A percentile compares a stretch with the other conserved stretches of the same genome.
Evolutionary conservation across 2,113 vertebrate species (phyloP).

Genomic region (Shinisaurus crocodilurus): DNA sequence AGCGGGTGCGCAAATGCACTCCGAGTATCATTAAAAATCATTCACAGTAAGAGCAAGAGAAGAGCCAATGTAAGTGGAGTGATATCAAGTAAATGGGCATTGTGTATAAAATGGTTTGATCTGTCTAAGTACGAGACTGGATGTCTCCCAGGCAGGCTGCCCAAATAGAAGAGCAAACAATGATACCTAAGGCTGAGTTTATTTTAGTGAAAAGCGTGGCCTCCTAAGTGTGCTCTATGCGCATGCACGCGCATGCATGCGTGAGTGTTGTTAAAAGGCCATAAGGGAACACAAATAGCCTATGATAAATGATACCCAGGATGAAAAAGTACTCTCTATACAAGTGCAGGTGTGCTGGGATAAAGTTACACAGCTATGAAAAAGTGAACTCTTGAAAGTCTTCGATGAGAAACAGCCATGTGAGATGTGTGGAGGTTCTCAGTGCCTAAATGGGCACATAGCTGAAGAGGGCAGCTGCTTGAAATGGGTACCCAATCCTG

Average conservation of each 20-base stretch:
- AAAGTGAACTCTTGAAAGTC: constrained; percentile 10
- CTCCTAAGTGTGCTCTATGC: constrained; percentile 29
- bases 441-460: background rate
- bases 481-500: background rate
- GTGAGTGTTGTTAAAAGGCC: constrained; percentile 55
- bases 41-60: background rate
- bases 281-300: constrained; percentile 52
- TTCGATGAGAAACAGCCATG: background rate
- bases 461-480: background rate
- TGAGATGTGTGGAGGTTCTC: background rate
- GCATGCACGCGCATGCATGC: constrained; percentile 2
- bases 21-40: background rate
- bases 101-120: constrained; percentile 42
- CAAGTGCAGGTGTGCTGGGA: constrained; percentile 22
- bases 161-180: constrained; percentile 50
- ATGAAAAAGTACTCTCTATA: constrained; percentile 3
- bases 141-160: constrained; percentile 51
- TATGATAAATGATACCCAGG: constrained; percentile 47
- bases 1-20: background rate
- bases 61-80: background rate
- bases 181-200: constrained; percentile 57
- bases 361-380: constrained; percentile 11
- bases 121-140: constrained; percentile 44
- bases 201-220: constrained; percentile 61
- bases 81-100: background rate